A percentile compares a stretch with the other conserved stretches of the same genome.
These are phyloP conservation scores for Sarcophaga peregrina DNA, from an alignment of 1,140 invertebrate genomes.

Conservation along the genomic window DNA sequence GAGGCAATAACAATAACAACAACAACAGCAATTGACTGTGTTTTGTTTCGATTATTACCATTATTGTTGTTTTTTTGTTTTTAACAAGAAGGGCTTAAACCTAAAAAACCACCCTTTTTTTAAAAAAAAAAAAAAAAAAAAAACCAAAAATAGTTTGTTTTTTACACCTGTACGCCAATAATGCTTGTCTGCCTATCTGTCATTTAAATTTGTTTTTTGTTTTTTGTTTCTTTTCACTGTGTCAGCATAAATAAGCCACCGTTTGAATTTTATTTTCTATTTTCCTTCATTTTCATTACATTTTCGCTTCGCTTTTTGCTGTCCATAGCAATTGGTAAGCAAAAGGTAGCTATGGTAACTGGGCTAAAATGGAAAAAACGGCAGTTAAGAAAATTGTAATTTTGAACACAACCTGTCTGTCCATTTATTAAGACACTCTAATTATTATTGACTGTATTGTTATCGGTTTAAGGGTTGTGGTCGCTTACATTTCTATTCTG, in stretches of 20 bases:
- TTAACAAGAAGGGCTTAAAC: conserved; percentile 14
- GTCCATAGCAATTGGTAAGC: background rate
- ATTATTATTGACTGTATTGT: background rate
- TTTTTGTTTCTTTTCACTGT: background rate
- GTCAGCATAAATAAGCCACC: background rate
- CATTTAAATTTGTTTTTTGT: background rate
- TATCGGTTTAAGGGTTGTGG: background rate
- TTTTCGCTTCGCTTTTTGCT: background rate
- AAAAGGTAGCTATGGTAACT: conserved; percentile 5
- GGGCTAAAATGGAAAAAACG: background rate
- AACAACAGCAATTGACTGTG: no score
- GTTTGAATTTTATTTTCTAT: conserved; percentile 13
- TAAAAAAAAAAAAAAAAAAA: background rate
- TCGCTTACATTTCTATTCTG: background rate
- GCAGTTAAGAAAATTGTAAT: background rate
- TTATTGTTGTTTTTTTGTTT: background rate
- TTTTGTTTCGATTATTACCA: no score
- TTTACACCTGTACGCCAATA: background rate
- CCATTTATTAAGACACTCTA: background rate
- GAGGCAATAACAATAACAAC: background rate
- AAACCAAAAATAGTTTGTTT: background rate
- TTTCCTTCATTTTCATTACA: background rate
- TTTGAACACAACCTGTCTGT: background rate
- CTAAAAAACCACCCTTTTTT: background rate
- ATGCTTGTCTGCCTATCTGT: no score